A percentile compares a stretch with the other conserved stretches of the same genome.
These are phyloP conservation scores for human DNA, from an alignment of 2,113 vertebrate genomes.

Conservation along the genomic window DNA sequence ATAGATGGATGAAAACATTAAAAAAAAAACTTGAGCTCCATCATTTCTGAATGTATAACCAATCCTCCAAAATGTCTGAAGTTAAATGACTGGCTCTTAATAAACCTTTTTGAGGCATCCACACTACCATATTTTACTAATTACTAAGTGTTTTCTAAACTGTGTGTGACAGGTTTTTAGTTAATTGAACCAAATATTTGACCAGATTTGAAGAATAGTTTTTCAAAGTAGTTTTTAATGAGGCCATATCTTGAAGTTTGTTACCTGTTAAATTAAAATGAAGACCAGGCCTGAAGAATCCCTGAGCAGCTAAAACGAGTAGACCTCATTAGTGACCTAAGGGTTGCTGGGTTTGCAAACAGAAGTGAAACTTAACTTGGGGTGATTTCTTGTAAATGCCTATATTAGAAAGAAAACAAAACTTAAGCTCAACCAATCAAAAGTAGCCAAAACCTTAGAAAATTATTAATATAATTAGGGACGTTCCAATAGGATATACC, in stretches of 20 bases:
- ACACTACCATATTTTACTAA: neutral
- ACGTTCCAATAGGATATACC: neutral
- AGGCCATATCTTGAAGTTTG: neutral
- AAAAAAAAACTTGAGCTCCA: constrained; percentile 31
- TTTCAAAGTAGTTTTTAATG: constrained; percentile 40
- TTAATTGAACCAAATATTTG: constrained; percentile 54
- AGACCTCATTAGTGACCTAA: neutral
- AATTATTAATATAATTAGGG: neutral
- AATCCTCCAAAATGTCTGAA: constrained; percentile 61
- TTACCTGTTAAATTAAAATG: neutral
- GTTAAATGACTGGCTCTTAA: constrained; percentile 33
- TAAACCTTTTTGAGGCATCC: neutral
- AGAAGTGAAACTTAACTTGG: neutral
- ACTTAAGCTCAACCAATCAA: neutral
- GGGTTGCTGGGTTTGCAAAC: neutral
- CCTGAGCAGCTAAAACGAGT: neutral
- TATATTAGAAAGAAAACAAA: neutral
- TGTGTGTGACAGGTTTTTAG: constrained; percentile 36
- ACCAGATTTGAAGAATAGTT: constrained; percentile 11
- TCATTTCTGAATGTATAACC: constrained; percentile 46
- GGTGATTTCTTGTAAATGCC: neutral
- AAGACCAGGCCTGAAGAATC: neutral
- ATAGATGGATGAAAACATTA: constrained; percentile 29
- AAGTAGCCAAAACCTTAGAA: neutral
- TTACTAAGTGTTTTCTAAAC: constrained; percentile 36